phyloP scores from a whole-genome alignment of 2,888 invertebrate species.

The Hermaeophaga mercurialis region DNA sequence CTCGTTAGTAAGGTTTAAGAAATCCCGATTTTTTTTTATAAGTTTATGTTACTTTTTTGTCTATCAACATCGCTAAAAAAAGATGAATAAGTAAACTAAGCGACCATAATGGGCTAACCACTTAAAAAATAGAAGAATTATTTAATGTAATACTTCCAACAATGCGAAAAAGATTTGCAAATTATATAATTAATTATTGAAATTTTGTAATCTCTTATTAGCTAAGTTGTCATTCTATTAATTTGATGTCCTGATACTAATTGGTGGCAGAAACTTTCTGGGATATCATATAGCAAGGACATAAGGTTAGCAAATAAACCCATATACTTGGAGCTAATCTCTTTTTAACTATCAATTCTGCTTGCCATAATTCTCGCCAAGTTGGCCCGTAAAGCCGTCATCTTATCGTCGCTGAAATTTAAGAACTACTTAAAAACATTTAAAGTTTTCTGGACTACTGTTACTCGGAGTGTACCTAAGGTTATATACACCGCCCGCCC shows the following conservation, averaged over 20 bases:
- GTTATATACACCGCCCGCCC: constrained; percentile 56
- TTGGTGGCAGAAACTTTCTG: neutral
- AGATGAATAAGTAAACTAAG: too few relatives aligned
- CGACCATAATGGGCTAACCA: too few relatives aligned
- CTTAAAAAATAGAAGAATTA: too few relatives aligned
- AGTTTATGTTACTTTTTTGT: too few relatives aligned
- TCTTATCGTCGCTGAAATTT: constrained; percentile 45
- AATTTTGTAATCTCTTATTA: too few relatives aligned
- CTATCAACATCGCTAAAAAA: too few relatives aligned
- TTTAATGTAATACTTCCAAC: too few relatives aligned
- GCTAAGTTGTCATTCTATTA: too few relatives aligned
- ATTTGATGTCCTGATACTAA: neutral
- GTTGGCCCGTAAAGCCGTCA: constrained; percentile 41
- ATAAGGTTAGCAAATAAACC: constrained; percentile 11
- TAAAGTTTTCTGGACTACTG: constrained; percentile 35
- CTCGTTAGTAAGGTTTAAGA: too few relatives aligned
- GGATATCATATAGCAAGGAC: neutral
- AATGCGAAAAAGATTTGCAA: too few relatives aligned
- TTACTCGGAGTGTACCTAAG: constrained; percentile 52
- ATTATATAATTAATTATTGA: too few relatives aligned
- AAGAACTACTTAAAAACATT: constrained; percentile 46
- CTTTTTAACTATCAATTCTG: neutral
- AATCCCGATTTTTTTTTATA: too few relatives aligned
- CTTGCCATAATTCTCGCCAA: constrained; percentile 14
- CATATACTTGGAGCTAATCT: constrained; percentile 3